Conservation (phyloP, 2,113 vertebrate species). For the Phyllostomus hastatus region DNA sequence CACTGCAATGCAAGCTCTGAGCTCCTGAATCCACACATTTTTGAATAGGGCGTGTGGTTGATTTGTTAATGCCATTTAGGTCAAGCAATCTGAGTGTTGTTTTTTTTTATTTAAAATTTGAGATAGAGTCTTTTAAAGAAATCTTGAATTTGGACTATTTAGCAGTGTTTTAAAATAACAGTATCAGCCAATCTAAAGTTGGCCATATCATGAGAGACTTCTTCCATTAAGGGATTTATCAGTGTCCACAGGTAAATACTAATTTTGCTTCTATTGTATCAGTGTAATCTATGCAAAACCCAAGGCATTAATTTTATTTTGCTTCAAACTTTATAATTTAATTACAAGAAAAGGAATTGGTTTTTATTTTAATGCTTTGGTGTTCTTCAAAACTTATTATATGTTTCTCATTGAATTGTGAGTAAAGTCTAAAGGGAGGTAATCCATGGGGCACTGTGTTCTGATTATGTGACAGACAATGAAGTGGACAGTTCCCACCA, state of each 20-base stretch:
- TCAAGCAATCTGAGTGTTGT: slow-evolving; percentile 3
- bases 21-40: slow-evolving; percentile 51
- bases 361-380: background rate
- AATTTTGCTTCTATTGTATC: background rate
- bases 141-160: background rate
- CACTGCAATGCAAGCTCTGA: background rate
- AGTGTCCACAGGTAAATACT: background rate
- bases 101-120: slow-evolving; percentile 3
- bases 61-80: slow-evolving; percentile 47
- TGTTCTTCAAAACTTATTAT: too few species aligned
- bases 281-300: background rate
- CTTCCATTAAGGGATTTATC: background rate
- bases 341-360: background rate
- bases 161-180: background rate
- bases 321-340: background rate
- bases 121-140: background rate
- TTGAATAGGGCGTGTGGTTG: slow-evolving; percentile 62
- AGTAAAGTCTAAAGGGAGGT: rapidly evolving
- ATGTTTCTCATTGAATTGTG: rapidly evolving
- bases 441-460: rapidly evolving
- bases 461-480: rapidly evolving
- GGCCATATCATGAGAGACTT: background rate
- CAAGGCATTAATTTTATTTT: background rate
- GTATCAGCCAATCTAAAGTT: background rate
- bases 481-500: rapidly evolving